Evolutionary conservation across 2,113 vertebrate species (phyloP), one percentile per base, ranked within the genome.

Genomic region (Ranitomeya variabilis): DNA sequence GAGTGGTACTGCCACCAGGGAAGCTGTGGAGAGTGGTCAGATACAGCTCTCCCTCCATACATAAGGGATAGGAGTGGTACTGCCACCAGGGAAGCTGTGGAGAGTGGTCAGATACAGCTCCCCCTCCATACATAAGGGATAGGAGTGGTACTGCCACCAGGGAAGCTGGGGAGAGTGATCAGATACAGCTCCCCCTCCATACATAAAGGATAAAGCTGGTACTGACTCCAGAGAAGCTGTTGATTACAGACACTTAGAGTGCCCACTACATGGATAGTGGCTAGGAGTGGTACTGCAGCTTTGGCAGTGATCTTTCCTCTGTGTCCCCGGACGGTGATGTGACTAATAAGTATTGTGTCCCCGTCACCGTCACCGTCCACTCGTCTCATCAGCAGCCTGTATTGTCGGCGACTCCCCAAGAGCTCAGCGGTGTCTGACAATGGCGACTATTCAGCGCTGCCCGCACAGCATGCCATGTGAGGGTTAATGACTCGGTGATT

Each of bases 361-460:
- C 37, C 5, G 37, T 37, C 37, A 37, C 37, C 37, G 57, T 81
- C 79, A 57, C 12, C 45, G 12, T 16, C 78, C 37, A 6, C 10
- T 37, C 31, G 4, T 15, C 13, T 13, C 26, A 45, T 14, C 26
- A 74, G 13, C 71, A 19, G 8, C 57, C 57, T 62, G 7, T 81
- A 37, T 26, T 26, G 26, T 62, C 31, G 57, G 26, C 62, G 79
- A 62, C 80, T 62, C 57, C 31, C 26, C 26, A 45, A 62, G 80
- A 81, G 2, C 23, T 81, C 57, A 81, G 79, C 55, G 14, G 78
- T 31, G 52, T 54, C 54, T 80, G 57, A 81, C 80, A 81, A 62
- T 62, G 80, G 57, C 31, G 37, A 51, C 51, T 45, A 77, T 77
- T 77, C 18, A 77, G 16, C 74, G 31, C 73, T 45, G 73, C 37